These are phyloP conservation scores for Euura lappo DNA, from an alignment of 1,140 invertebrate genomes.

Conservation along the genomic window DNA sequence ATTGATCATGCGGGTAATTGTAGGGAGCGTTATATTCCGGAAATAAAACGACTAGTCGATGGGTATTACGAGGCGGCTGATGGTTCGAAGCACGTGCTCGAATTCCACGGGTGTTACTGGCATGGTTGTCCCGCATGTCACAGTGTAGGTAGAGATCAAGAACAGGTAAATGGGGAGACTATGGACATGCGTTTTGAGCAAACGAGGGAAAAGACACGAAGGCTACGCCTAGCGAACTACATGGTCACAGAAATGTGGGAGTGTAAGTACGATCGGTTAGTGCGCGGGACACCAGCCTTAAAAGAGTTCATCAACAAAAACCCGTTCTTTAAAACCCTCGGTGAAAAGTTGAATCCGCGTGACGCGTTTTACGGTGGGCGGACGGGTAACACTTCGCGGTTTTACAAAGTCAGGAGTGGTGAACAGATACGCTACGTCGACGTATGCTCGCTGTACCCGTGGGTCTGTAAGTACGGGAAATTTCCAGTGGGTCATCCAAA, in stretches of 20 bases:
- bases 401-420: conserved; percentile 30
- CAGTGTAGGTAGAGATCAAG: no score
- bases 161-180: no score
- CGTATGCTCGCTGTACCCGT: conserved; percentile 47
- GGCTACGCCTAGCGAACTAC: no score
- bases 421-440: conserved; percentile 49
- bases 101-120: conserved; percentile 31
- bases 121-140: conserved; percentile 21
- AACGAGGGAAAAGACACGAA: conserved; percentile 6
- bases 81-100: no score
- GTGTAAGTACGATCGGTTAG: no score
- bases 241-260: no score
- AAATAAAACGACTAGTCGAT: no score
- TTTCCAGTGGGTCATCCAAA: conserved; percentile 49
- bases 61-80: no score
- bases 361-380: conserved; percentile 46
- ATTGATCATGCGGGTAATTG: no score
- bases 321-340: no score
- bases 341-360: no score
- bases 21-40: no score
- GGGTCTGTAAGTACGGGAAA: conserved; percentile 33
- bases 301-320: not conserved
- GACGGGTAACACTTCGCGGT: conserved; percentile 41
- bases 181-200: not conserved
- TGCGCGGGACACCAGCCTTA: not conserved